phyloP scores from a whole-genome alignment of 1,140 invertebrate genomes.

The Paralvinella palmiformis region DNA sequence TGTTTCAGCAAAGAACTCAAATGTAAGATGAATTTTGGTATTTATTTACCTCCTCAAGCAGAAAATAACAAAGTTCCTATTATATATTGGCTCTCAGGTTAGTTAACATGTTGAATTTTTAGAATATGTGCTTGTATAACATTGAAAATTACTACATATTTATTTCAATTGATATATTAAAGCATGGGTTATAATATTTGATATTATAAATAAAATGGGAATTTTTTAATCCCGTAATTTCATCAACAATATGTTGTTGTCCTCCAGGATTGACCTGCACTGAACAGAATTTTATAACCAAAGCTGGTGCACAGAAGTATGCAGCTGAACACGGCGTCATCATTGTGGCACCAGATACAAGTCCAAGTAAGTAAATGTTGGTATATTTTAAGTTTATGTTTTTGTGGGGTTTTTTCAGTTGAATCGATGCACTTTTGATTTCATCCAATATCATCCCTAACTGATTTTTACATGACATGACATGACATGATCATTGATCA shows the following conservation, averaged over 20 bases:
- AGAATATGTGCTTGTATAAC: neutral
- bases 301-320: conserved; percentile 84
- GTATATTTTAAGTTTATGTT: too few relatives aligned
- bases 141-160: neutral
- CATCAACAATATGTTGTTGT: conserved; percentile 15
- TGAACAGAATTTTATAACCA: conserved; percentile 94
- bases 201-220: neutral
- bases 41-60: conserved; percentile 76
- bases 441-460: too few relatives aligned
- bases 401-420: too few relatives aligned
- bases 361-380: conserved; percentile 62
- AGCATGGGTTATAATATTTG: neutral
- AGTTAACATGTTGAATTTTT: neutral
- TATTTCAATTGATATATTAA: neutral
- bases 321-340: conserved; percentile 51
- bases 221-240: neutral
- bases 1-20: conserved; percentile 64
- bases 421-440: too few relatives aligned
- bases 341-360: conserved; percentile 77
- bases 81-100: conserved; percentile 85
- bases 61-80: conserved; percentile 68
- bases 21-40: conserved; percentile 89
- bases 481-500: too few relatives aligned
- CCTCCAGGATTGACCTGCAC: conserved; percentile 76
- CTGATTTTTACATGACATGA: too few relatives aligned